These are phyloP conservation scores for Stomatorhinus ivindoensis DNA, from an alignment of 2,113 vertebrate species.

Conservation along the genomic window DNA sequence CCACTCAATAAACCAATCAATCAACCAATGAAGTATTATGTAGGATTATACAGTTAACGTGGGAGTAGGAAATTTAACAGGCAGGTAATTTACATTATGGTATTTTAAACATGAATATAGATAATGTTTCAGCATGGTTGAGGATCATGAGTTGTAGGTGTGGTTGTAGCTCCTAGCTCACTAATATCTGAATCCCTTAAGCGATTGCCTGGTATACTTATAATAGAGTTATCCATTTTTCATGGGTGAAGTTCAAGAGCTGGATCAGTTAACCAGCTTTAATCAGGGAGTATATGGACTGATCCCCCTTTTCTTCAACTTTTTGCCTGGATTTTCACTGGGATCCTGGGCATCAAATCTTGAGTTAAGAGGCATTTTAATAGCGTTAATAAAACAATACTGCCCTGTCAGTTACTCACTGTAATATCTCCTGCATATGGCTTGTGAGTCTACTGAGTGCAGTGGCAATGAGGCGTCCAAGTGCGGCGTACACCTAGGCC, in stretches of 20 bases:
- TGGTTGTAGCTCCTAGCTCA: background rate
- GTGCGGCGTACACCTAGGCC: background rate
- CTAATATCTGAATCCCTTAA: background rate
- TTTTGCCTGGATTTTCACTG: background rate
- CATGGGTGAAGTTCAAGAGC: background rate
- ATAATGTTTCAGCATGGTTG: background rate
- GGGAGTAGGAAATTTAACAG: background rate
- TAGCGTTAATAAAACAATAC: conserved; percentile 15
- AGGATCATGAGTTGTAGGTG: background rate
- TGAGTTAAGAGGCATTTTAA: conserved; percentile 27
- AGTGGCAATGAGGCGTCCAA: background rate
- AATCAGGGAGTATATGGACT: background rate
- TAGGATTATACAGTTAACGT: background rate
- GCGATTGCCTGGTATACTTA: background rate
- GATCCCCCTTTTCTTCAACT: background rate
- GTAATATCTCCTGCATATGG: conserved; percentile 21
- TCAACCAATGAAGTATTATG: background rate
- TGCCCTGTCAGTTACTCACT: conserved; percentile 11
- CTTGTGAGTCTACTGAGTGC: conserved; percentile 11
- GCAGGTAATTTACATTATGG: background rate
- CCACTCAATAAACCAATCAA: background rate
- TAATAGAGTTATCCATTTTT: background rate
- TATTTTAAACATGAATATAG: background rate
- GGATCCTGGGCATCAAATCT: background rate
- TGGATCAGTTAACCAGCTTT: background rate